phyloP scores from a whole-genome alignment of 2,113 vertebrate genomes.

The zebrafish (Danio rerio) region DNA sequence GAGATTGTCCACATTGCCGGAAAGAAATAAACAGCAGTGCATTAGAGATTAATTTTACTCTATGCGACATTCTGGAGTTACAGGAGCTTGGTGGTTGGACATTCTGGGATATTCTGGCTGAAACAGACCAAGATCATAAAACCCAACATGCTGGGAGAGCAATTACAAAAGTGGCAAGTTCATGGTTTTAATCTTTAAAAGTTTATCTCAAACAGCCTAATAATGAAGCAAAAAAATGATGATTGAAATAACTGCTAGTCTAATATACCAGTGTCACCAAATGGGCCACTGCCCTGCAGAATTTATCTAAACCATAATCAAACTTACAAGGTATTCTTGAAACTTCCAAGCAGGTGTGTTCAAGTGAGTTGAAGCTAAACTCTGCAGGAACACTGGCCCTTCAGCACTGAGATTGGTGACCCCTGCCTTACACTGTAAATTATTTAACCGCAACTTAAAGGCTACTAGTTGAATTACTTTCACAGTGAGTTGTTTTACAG shows the following conservation, averaged over 20 bases:
- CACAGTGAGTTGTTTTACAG: no score
- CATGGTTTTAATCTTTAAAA: not conserved
- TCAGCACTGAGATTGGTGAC: no score
- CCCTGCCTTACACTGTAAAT: no score
- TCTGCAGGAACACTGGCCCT: no score
- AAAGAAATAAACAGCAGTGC: not conserved
- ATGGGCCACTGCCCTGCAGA: not conserved
- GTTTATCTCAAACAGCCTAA: not conserved
- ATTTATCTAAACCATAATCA: no score
- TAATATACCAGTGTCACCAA: no score
- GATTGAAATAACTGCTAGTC: no score
- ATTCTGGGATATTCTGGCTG: slow-evolving; percentile 40
- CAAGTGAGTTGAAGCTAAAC: no score
- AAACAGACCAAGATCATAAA: slow-evolving; percentile 1
- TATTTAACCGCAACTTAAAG: no score
- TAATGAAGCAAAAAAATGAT: not conserved
- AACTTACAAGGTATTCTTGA: no score
- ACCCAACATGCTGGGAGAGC: not conserved
- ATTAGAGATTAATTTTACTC: slow-evolving; percentile 49
- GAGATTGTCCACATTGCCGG: slow-evolving; percentile 52
- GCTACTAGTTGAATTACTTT: no score
- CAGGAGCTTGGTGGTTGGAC: slow-evolving; percentile 22
- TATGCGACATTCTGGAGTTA: slow-evolving; percentile 49
- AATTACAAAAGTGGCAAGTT: slow-evolving; percentile 28
- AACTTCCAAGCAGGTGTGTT: no score